Percentiles rank a stretch among this genome's conserved stretches.
Conservation (phyloP, 1,140 invertebrate species). For the Halesus radiatus region DNA sequence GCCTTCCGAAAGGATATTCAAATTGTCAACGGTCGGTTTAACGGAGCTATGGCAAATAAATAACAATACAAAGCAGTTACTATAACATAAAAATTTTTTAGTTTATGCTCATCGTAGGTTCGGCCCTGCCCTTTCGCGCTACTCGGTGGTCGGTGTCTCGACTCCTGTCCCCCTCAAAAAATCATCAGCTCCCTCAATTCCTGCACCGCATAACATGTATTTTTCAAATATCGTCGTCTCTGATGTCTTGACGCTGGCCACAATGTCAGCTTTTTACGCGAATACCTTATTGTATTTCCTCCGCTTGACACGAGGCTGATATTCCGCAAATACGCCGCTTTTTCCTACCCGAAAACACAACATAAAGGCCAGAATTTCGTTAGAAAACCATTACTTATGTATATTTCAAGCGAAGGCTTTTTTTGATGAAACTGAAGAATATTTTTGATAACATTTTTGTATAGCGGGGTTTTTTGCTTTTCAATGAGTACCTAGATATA, state of each 20-base stretch:
- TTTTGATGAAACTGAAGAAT: too few species aligned
- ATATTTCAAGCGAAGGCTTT: neutral
- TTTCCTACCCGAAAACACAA: too few species aligned
- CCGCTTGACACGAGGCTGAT: constrained; percentile 37
- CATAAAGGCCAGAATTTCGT: constrained; percentile 29
- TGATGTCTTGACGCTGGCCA: constrained; percentile 29
- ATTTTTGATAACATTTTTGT: too few species aligned
- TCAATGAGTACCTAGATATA: too few species aligned
- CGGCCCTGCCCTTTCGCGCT: too few species aligned
- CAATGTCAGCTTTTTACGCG: constrained; percentile 34
- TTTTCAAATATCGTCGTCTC: constrained; percentile 25
- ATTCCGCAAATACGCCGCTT: constrained; percentile 34
- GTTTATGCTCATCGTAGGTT: too few species aligned
- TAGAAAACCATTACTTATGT: neutral
- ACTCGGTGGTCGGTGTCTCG: neutral
- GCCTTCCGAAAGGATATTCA: too few species aligned
- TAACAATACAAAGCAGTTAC: too few species aligned
- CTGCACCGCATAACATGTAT: constrained; percentile 36
- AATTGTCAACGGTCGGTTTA: too few species aligned
- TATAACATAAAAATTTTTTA: too few species aligned
- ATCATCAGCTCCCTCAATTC: constrained; percentile 35
- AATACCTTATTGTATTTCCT: constrained; percentile 42
- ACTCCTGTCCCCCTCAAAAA: constrained; percentile 16
- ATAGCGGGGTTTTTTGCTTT: too few species aligned
- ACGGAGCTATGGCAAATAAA: too few species aligned